Conservation (phyloP, 2,888 invertebrate species). For the Scaptodrosophila latifasciaeformis region DNA sequence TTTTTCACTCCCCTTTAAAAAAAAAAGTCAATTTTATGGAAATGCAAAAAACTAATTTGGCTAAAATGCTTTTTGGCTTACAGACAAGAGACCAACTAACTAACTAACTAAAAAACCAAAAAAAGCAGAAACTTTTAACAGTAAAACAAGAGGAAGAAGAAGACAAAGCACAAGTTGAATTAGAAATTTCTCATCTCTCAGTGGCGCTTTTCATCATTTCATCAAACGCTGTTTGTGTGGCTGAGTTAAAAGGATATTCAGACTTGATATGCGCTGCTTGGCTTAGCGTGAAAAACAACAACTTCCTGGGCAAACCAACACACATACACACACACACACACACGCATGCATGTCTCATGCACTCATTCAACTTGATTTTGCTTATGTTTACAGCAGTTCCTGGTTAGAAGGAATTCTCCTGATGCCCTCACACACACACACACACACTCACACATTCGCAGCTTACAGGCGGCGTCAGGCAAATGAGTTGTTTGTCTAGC, state of each 20-base stretch:
- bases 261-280: not conserved
- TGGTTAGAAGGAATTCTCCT: conserved; percentile 39
- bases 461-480: conserved; percentile 59
- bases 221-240: conserved; percentile 19
- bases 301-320: not conserved
- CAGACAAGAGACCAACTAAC: too few relatives aligned
- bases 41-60: conserved; percentile 62
- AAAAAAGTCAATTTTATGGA: too few relatives aligned
- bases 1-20: too few relatives aligned
- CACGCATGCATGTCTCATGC: not conserved
- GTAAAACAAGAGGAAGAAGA: too few relatives aligned
- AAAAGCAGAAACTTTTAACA: too few relatives aligned
- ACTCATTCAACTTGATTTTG: too few relatives aligned
- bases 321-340: too few relatives aligned
- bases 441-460: too few relatives aligned
- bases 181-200: not conserved
- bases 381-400: conserved; percentile 42
- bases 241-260: too few relatives aligned
- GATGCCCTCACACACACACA: conserved; percentile 9
- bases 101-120: too few relatives aligned
- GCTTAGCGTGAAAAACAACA: not conserved
- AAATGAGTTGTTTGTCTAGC: conserved; percentile 40
- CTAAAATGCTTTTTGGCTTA: conserved; percentile 66
- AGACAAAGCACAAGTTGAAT: too few relatives aligned
- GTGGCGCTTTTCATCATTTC: conserved; percentile 54